Base-by-base conservation (phyloP, 1,140 invertebrate genomes). In the Aricia agestis region DNA sequence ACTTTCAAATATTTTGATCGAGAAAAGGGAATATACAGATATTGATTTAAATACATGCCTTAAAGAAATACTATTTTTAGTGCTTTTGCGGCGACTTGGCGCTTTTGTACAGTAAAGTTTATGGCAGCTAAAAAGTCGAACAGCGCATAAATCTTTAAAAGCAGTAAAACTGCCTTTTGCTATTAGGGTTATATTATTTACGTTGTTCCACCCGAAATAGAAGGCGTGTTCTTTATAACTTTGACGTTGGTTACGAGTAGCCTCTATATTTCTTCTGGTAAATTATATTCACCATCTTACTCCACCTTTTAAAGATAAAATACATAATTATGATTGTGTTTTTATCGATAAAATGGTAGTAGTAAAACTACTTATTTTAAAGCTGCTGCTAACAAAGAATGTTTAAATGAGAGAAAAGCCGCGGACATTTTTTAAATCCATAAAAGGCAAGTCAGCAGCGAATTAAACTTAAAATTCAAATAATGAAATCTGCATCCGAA, bases 401-500 rank as follows among this genome's bases (percentile, higher is more conserved):
- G 9, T 9, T 7, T 36, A 4, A 36, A 36, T 36, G 9, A 36
- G 36, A 36, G 0, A 36, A 36, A 36, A 36, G 36, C 6, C 36
- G 36, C 36, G 36, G 9, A 6, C 2, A 32, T 32, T 32, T 32
- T 36, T 5, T 36, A 36, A 36, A 36, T 36, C 36, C 36, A 36
- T 36, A 36, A 36, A 36, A 36, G 36, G 13, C 45, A 13, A 52
- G 45, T 52, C 11, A 52, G 13, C 3, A 52, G 10, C 45, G 13
- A 15, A 4, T 52, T 15, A 6, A 52, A 13, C 11, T 13, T 52
- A 52, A 42, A 42, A 42, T 42, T 52, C 1, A 52, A 52, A 63
- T 63, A 19, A 63, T 63, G 59, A 19, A 63, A 63, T 63, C 59
- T 63, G 59, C 17, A 63, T 25, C 59, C 18, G n/a, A 59, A 59